phyloP scores from a whole-genome alignment of 1,140 invertebrate genomes.

The Temnothorax curvispinosus region DNA sequence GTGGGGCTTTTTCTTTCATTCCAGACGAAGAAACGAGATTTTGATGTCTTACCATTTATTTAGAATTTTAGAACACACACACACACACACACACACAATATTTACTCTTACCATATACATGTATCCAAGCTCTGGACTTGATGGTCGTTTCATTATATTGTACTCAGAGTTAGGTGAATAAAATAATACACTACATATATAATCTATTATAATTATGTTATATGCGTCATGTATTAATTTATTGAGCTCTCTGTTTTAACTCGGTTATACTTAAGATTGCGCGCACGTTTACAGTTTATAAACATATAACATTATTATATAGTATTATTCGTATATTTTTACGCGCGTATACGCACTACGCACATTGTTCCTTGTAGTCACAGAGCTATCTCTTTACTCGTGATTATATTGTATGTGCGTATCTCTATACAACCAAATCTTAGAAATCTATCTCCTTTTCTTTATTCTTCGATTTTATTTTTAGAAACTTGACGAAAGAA shows the following conservation, averaged over 20 bases:
- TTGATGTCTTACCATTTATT: slow-evolving; percentile 44
- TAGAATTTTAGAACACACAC: neutral
- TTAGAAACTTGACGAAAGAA: neutral
- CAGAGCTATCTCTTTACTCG: neutral
- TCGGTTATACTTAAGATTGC: neutral
- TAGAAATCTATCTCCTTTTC: neutral
- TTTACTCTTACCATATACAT: neutral
- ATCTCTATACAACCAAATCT: neutral
- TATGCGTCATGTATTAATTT: too few relatives aligned
- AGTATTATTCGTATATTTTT: neutral
- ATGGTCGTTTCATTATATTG: neutral
- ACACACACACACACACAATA: neutral
- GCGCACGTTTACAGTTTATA: neutral
- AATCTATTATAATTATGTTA: neutral
- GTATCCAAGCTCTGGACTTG: neutral
- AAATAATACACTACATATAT: neutral
- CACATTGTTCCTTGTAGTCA: too few relatives aligned
- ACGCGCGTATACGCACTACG: neutral
- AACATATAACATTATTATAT: neutral
- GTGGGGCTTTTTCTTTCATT: slow-evolving; percentile 33
- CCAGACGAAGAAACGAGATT: slow-evolving; percentile 40
- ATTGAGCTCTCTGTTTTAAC: neutral
- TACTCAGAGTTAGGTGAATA: neutral
- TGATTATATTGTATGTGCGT: neutral
- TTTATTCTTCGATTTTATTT: neutral